phyloP scores from a whole-genome alignment of 2,113 vertebrate genomes.

The Phaethon lepturus region DNA sequence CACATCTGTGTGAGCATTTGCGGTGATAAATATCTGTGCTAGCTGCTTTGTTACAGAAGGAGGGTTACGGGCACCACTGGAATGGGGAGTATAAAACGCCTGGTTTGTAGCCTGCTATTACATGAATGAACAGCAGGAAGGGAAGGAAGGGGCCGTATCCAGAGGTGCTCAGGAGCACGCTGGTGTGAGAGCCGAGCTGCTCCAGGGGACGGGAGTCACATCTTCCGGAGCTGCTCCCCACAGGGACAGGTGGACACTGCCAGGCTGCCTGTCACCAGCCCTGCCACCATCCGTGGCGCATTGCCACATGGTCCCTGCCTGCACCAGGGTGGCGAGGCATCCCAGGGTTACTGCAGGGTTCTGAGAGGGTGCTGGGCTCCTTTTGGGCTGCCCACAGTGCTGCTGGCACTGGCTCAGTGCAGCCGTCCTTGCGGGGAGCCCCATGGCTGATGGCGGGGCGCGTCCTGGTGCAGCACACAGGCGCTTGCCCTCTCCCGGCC shows the following conservation, averaged over 20 bases:
- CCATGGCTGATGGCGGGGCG: accelerated
- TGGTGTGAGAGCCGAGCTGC: neutral
- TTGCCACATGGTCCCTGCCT: neutral
- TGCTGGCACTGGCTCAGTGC: neutral
- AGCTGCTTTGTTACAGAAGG: neutral
- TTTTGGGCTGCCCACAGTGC: accelerated
- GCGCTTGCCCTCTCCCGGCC: neutral
- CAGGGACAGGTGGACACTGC: neutral
- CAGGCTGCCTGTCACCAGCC: neutral
- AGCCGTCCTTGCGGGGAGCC: neutral
- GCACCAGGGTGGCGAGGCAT: neutral
- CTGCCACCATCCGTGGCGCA: accelerated
- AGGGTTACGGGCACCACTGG: neutral
- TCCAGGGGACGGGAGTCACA: accelerated
- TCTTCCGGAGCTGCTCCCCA: neutral
- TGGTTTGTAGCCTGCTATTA: neutral
- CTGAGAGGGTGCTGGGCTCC: neutral
- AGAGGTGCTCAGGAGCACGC: accelerated
- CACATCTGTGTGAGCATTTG: accelerated
- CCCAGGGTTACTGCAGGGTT: neutral
- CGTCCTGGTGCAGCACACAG: accelerated
- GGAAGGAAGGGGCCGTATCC: neutral
- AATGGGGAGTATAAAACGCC: neutral
- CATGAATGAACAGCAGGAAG: neutral
- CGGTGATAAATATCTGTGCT: constrained; percentile 7